Base-by-base conservation (phyloP, 2,113 vertebrate genomes). In the Pitta sordida region DNA sequence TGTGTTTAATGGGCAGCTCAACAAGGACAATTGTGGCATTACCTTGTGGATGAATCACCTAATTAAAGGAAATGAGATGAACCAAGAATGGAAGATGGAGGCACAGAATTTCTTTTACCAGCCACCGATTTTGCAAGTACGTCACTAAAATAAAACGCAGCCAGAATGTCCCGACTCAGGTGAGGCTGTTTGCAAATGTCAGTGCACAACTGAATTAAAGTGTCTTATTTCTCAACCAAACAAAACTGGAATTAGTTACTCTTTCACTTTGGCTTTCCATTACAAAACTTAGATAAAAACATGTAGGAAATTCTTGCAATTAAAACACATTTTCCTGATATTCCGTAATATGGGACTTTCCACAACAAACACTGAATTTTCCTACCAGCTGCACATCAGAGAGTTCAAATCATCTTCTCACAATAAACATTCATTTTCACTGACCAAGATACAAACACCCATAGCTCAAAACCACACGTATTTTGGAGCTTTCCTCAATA, bases 381-480 rank as follows among this genome's bases (percentile, higher is more conserved):
- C 44, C 43, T 32, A 23, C 46, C 24, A 76, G 53, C 22, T 75
- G 26, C 75, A 29, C 19, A 44, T 15, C 7, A 15, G 22, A 17
- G 34, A 41, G 15, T 24, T 63, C 48, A 85, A 27, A 52, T 52
- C 23, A 8, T 10, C 29, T 17, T 37, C 15, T 44, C 5, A 0
- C 46, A 58, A 27, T 3, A 43, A 62, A 36, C 3, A 32, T 21
- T 29, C 10, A 41, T 15, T 81, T 63, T 43, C 32, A 29, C 29
- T 29, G 20, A 46, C 36, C 23, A 59, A 81, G 23, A 62, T 7
- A 10, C 49, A 60, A 64, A 53, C 36, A 22, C 9, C 14, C 14
- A 4, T 1, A 69, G 23, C 3, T 20, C 34, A 43, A 76, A 75
- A 63, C 7, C 4, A 13, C 3, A 17, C 0, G 0, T 13, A 13